Conservation (phyloP, 2,113 vertebrate genomes). For the Scytalopus superciliaris region DNA sequence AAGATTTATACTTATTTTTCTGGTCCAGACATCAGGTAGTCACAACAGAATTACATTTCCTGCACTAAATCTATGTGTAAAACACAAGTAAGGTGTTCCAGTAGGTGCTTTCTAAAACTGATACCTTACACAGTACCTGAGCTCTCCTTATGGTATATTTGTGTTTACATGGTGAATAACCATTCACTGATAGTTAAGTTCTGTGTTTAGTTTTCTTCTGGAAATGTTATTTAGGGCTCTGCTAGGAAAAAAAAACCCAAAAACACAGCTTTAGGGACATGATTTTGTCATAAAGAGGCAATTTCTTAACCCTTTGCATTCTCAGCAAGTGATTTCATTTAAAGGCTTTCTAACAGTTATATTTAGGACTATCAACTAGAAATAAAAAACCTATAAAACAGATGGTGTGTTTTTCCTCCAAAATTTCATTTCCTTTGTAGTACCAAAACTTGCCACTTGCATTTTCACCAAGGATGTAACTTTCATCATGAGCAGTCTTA, state of each 20-base stretch:
- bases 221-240: neutral
- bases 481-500: neutral
- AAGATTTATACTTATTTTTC: neutral
- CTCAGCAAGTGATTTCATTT: neutral
- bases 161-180: neutral
- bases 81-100: neutral
- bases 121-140: neutral
- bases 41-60: conserved; percentile 21
- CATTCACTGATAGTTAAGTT: neutral
- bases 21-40: neutral
- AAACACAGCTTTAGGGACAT: neutral
- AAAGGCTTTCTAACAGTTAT: neutral
- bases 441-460: neutral
- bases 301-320: neutral
- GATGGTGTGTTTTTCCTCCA: neutral
- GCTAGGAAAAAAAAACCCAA: neutral
- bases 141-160: neutral
- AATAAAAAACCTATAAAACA: neutral
- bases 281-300: neutral
- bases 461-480: neutral
- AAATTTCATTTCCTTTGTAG: neutral
- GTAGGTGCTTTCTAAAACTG: neutral
- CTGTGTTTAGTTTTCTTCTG: neutral
- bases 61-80: neutral
- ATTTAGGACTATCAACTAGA: neutral